Conservation (phyloP, 2,888 invertebrate genomes). For the Ichneumoninae sp. region DNA sequence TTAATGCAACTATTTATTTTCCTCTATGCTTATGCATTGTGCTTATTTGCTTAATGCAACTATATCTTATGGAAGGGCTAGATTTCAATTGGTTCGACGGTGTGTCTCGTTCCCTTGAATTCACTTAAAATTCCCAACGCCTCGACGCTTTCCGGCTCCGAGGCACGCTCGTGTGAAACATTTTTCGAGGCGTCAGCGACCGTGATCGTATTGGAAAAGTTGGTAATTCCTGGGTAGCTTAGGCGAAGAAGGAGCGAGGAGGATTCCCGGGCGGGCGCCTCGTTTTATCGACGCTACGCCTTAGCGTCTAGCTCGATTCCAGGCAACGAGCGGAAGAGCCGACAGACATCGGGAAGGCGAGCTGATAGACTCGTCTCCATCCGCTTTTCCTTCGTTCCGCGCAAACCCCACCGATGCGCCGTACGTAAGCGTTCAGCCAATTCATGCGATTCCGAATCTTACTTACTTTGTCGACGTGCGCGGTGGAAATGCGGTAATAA, state of each 20-base stretch:
- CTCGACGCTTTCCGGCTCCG: constrained; percentile 2
- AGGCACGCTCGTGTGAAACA: constrained; percentile 10
- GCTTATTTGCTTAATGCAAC: too few relatives aligned
- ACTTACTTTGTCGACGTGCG: constrained; percentile 38
- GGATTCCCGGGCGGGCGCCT: constrained; percentile 19
- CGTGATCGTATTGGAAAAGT: constrained; percentile 58
- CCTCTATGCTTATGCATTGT: too few relatives aligned
- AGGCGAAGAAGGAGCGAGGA: constrained; percentile 12
- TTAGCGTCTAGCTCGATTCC: constrained; percentile 37
- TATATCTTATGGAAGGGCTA: not conserved
- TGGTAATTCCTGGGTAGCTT: constrained; percentile 40
- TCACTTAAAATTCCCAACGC: constrained; percentile 38
- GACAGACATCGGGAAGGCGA: constrained; percentile 49
- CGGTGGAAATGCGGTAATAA: constrained; percentile 51
- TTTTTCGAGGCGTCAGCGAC: constrained; percentile 29
- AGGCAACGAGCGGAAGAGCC: constrained; percentile 55
- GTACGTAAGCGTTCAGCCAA: constrained; percentile 39
- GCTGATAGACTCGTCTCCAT: constrained; percentile 57
- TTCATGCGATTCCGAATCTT: constrained; percentile 51
- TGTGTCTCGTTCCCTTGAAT: constrained; percentile 34
- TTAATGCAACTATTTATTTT: too few relatives aligned
- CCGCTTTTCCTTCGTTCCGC: constrained; percentile 37
- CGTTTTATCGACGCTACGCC: constrained; percentile 39
- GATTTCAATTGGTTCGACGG: constrained; percentile 3
- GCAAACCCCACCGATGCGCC: constrained; percentile 4